Percentiles rank a stretch among this genome's conserved stretches.
phyloP scores from a whole-genome alignment of 2,113 vertebrate genomes.

The Sander vitreus region DNA sequence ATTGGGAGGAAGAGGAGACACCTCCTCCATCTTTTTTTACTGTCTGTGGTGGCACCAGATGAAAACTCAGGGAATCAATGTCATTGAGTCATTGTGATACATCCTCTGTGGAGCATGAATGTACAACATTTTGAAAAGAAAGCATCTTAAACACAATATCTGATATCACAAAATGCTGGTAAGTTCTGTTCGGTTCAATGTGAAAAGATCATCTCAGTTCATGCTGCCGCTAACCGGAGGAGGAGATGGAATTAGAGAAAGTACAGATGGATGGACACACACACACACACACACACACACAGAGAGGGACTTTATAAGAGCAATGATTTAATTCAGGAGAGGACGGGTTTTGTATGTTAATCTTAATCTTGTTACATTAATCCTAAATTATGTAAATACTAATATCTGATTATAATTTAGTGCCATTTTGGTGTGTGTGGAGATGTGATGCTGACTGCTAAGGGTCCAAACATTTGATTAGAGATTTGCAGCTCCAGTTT shows the following conservation, averaged over 20 bases:
- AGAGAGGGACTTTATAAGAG: slow-evolving; percentile 19
- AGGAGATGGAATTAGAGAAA: background rate
- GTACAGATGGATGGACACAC: slow-evolving; percentile 1
- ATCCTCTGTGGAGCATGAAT: no score
- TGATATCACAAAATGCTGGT: background rate
- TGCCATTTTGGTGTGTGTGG: background rate
- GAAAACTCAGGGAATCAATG: no score
- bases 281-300: slow-evolving; percentile 18
- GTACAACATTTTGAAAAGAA: background rate
- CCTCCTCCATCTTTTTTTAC: no score
- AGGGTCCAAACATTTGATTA: slow-evolving; percentile 11
- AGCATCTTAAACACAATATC: background rate
- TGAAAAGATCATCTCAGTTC: slow-evolving; percentile 1
- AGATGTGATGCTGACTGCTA: background rate
- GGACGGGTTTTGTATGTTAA: slow-evolving; percentile 59
- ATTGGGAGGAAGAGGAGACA: no score
- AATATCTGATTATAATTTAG: slow-evolving; percentile 58
- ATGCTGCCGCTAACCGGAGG: slow-evolving; percentile 4
- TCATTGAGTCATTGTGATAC: no score
- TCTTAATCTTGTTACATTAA: slow-evolving; percentile 74
- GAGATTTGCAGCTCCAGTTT: background rate
- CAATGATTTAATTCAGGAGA: slow-evolving; percentile 46
- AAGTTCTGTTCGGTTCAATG: background rate
- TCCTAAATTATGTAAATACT: slow-evolving; percentile 75
- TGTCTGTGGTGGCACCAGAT: no score